A percentile compares a stretch with the other conserved stretches of the same genome.
Conservation (phyloP, 1,140 invertebrate genomes). For the Heliconius congener region DNA sequence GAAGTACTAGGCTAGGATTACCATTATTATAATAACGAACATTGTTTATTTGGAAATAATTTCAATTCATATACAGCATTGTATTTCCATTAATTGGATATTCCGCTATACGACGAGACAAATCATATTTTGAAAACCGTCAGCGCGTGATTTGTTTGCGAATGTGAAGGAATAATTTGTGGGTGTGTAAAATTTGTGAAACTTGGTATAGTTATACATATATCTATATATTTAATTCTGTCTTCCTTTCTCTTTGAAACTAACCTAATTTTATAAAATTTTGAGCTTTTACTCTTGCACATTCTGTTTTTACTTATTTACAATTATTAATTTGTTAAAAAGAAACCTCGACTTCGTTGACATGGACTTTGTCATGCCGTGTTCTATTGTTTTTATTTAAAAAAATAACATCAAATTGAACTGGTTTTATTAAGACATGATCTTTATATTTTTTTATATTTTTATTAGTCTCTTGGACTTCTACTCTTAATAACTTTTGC, state of each 20-base stretch:
- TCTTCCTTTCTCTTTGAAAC: background rate
- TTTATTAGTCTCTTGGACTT: too few relatives aligned
- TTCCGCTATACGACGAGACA: conserved; percentile 24
- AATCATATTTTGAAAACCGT: conserved; percentile 22
- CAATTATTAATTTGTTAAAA: too few relatives aligned
- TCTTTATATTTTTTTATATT: too few relatives aligned
- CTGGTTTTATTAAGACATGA: too few relatives aligned
- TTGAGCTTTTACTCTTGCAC: too few relatives aligned
- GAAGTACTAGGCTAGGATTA: background rate
- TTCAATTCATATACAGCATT: conserved; percentile 29
- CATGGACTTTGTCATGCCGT: too few relatives aligned
- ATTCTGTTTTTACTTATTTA: too few relatives aligned
- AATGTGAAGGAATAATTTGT: conserved; percentile 28
- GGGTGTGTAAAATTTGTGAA: background rate
- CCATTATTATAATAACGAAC: background rate
- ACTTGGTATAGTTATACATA: background rate
- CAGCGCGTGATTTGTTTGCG: conserved; percentile 31
- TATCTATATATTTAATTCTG: background rate
- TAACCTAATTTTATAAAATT: too few relatives aligned
- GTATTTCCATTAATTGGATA: conserved; percentile 26
- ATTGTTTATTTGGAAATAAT: background rate
- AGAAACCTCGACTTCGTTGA: too few relatives aligned
- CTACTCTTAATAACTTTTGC: too few relatives aligned
- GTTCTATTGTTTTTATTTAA: too few relatives aligned
- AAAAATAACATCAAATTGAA: too few relatives aligned